Evolutionary conservation across 2,797 vertebrate genomes (phyloP).

Genomic region (Rhinella marina): DNA sequence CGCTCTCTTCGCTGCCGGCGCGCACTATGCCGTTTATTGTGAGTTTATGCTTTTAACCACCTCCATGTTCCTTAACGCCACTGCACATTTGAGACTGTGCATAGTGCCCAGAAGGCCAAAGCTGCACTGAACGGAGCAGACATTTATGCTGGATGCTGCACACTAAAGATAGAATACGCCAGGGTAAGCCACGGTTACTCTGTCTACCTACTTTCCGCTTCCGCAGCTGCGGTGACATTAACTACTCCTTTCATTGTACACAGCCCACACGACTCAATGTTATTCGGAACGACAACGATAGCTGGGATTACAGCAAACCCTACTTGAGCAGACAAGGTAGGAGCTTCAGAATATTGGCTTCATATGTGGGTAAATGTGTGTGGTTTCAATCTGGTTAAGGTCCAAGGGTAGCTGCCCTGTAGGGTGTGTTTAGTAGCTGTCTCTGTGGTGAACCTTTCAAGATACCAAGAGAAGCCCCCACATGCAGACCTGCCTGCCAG

Average conservation of each 20-base stretch:
- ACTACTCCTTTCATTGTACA: slow-evolving; percentile 73
- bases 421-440: slow-evolving; percentile 76
- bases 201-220: slow-evolving; percentile 47
- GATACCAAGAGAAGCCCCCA: slow-evolving; percentile 81
- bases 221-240: neutral
- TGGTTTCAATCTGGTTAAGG: slow-evolving; percentile 47
- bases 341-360: slow-evolving; percentile 66
- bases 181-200: slow-evolving; percentile 81
- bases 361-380: neutral
- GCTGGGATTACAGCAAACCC: slow-evolving; percentile 99
- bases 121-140: slow-evolving; percentile 96
- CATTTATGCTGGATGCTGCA: slow-evolving; percentile 97
- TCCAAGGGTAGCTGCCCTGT: neutral
- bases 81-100: slow-evolving; percentile 88
- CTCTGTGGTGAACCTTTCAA: slow-evolving; percentile 76
- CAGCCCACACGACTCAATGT: slow-evolving; percentile 98
- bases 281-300: slow-evolving; percentile 96
- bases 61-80: slow-evolving; percentile 78
- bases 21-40: neutral
- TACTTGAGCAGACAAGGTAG: slow-evolving; percentile 95
- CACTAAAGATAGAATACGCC: slow-evolving; percentile 97
- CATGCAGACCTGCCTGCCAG: slow-evolving; percentile 82
- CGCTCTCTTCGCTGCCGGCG: too few relatives aligned
- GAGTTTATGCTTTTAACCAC: neutral
- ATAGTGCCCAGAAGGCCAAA: slow-evolving; percentile 96